A percentile compares a stretch with the other conserved stretches of the same genome.
phyloP scores from a whole-genome alignment of 1,140 invertebrate species.

The Drosophila sucinea region DNA sequence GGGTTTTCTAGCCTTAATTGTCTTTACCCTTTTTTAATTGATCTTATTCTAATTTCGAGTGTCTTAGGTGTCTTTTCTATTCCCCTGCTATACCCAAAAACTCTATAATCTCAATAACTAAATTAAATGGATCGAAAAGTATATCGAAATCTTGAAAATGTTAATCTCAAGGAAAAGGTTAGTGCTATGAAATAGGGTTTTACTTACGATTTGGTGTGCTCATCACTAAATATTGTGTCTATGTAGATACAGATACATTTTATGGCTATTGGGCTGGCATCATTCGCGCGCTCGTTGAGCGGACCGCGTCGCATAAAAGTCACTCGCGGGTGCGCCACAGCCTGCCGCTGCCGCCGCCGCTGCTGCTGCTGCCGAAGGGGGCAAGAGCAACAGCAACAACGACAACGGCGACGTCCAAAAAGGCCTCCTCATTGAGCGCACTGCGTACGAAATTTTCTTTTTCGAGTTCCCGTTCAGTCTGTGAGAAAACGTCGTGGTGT shows the following conservation, averaged over 20 bases:
- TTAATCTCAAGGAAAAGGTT: no score
- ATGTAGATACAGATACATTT: constrained; percentile 73
- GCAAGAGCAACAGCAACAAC: constrained; percentile 17
- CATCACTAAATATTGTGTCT: constrained; percentile 55
- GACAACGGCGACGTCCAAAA: constrained; percentile 15
- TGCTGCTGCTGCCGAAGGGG: constrained; percentile 7
- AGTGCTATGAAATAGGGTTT: no score
- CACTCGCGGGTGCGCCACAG: constrained; percentile 76
- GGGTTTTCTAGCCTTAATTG: no score
- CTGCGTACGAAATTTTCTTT: constrained; percentile 77
- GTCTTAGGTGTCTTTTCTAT: no score
- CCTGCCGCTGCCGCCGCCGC: constrained; percentile 45
- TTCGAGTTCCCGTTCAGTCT: constrained; percentile 66
- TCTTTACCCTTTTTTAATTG: no score
- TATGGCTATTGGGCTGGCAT: constrained; percentile 57
- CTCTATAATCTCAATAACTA: no score
- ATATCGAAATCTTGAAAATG: no score
- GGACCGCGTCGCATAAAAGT: constrained; percentile 61
- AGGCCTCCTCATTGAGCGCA: constrained; percentile 54
- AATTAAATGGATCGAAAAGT: no score
- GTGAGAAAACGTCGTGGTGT: constrained; percentile 75
- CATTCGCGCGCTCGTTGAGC: constrained; percentile 49
- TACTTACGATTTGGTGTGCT: constrained; percentile 23
- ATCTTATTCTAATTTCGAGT: no score
- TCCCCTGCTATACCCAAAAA: no score